A percentile compares a stretch with the other conserved stretches of the same genome.
These are phyloP conservation scores for Gavia stellata DNA, from an alignment of 2,113 vertebrate genomes.

Conservation along the genomic window DNA sequence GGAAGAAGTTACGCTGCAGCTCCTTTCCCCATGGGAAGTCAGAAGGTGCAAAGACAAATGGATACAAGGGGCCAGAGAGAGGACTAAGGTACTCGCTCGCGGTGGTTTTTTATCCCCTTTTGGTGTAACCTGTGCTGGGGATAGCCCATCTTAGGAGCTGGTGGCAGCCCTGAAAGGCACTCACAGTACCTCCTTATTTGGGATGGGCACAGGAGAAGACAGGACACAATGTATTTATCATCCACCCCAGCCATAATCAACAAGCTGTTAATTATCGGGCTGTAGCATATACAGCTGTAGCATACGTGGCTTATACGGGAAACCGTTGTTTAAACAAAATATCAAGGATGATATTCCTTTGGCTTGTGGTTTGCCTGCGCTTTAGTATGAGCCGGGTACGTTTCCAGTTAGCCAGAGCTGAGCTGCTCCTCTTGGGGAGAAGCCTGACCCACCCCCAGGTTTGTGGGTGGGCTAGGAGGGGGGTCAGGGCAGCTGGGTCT, in stretches of 20 bases:
- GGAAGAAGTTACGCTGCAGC: not conserved
- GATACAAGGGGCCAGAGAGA: not conserved
- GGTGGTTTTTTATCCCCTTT: not conserved
- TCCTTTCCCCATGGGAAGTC: not conserved
- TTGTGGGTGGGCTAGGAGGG: not conserved
- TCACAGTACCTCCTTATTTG: not conserved
- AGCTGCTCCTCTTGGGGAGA: not conserved
- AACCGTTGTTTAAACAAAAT: not conserved
- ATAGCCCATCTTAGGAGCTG: not conserved
- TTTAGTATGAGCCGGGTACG: not conserved
- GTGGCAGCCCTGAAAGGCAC: not conserved
- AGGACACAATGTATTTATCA: not conserved
- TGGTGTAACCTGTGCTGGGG: not conserved
- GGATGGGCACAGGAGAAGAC: not conserved
- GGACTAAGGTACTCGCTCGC: fast-evolving
- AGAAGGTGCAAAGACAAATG: not conserved
- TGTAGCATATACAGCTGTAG: not conserved
- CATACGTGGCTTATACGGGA: not conserved
- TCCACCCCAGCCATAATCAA: not conserved
- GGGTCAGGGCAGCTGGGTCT: not conserved
- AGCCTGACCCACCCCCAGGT: not conserved
- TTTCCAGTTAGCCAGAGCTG: not conserved
- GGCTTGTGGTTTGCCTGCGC: not conserved
- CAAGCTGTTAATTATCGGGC: not conserved
- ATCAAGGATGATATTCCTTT: not conserved